A percentile compares a stretch with the other conserved stretches of the same genome.
Evolutionary conservation across 2,888 invertebrate genomes (phyloP).

Genomic region (Agrilus biguttatus): DNA sequence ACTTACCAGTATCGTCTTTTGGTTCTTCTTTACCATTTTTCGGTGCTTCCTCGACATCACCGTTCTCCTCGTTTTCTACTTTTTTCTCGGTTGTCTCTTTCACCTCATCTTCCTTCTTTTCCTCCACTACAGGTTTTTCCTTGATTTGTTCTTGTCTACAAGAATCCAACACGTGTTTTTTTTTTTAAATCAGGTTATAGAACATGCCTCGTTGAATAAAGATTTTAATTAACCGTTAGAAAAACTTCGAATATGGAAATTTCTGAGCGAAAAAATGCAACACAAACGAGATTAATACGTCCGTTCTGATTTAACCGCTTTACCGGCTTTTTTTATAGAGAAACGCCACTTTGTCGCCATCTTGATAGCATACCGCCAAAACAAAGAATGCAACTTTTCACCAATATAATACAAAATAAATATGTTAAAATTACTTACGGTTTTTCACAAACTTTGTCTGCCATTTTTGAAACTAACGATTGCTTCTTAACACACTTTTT

Average conservation of each 20-base stretch:
- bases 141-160: neutral
- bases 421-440: slow-evolving; percentile 39
- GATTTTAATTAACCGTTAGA: too few species aligned
- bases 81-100: slow-evolving; percentile 22
- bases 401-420: neutral
- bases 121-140: slow-evolving; percentile 20
- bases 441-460: slow-evolving; percentile 45
- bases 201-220: too few species aligned
- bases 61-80: slow-evolving; percentile 34
- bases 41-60: slow-evolving; percentile 27
- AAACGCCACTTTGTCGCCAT: slow-evolving; percentile 37
- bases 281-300: too few species aligned
- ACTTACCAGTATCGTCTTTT: slow-evolving; percentile 29
- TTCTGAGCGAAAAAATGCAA: too few species aligned
- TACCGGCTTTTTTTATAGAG: slow-evolving; percentile 18
- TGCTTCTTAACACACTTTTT: slow-evolving; percentile 8
- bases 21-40: slow-evolving; percentile 30
- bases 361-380: slow-evolving; percentile 34
- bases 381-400: slow-evolving; percentile 16
- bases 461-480: slow-evolving; percentile 36
- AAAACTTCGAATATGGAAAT: too few species aligned
- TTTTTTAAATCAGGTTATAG: too few species aligned
- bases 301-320: slow-evolving; percentile 4
- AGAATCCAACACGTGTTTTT: too few species aligned
- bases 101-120: slow-evolving; percentile 18